These are phyloP conservation scores for Eupithecia pulchellata DNA, from an alignment of 2,888 invertebrate genomes.

Conservation along the genomic window DNA sequence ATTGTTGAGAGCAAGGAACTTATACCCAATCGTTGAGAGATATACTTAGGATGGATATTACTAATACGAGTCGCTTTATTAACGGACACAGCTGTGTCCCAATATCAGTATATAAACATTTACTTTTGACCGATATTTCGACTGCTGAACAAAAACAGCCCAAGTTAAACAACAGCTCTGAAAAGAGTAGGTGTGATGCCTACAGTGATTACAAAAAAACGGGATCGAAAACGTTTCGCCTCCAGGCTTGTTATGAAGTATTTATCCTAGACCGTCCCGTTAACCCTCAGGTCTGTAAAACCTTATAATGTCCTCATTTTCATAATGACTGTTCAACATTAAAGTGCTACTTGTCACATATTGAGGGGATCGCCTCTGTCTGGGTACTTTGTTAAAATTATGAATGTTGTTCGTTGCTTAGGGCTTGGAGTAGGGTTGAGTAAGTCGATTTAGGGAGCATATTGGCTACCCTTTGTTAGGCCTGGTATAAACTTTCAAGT, in stretches of 20 bases:
- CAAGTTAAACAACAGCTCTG: too few species aligned
- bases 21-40: too few species aligned
- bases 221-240: background rate
- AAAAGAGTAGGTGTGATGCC: background rate
- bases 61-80: too few species aligned
- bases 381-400: conserved; percentile 22
- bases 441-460: background rate
- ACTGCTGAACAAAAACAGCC: too few species aligned
- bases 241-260: conserved; percentile 39
- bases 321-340: conserved; percentile 34
- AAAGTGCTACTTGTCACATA: conserved; percentile 36
- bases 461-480: background rate
- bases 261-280: conserved; percentile 32
- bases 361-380: conserved; percentile 21
- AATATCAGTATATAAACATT: too few species aligned
- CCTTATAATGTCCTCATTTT: conserved; percentile 37
- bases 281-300: conserved; percentile 43
- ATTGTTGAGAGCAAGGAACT: too few species aligned
- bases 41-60: too few species aligned
- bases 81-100: too few species aligned
- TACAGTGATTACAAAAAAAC: background rate
- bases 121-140: too few species aligned
- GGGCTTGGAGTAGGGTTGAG: background rate
- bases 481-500: background rate
- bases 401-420: conserved; percentile 13